phyloP scores from a whole-genome alignment of 1,140 invertebrate species.

The Euura saliciscinereae region DNA sequence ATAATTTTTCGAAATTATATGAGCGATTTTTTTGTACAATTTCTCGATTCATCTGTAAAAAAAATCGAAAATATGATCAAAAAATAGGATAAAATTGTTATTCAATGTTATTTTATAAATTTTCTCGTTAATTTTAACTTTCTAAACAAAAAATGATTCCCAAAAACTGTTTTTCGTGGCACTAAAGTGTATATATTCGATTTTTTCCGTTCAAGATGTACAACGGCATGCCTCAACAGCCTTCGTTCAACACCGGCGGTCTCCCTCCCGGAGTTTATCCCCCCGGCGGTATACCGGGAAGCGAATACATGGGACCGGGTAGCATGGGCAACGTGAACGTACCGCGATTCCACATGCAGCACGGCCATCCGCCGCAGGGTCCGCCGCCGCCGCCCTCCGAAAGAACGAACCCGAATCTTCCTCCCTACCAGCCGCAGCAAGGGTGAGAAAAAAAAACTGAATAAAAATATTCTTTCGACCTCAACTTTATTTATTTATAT shows the following conservation, averaged over 20 bases:
- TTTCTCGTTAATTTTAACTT: too few relatives aligned
- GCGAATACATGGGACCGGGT: constrained; percentile 38
- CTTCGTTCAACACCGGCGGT: constrained; percentile 33
- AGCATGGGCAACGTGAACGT: constrained; percentile 44
- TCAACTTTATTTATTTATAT: not conserved
- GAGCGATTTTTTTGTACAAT: too few relatives aligned
- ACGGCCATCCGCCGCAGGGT: constrained; percentile 36
- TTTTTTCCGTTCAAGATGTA: constrained; percentile 38
- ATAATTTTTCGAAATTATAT: too few relatives aligned
- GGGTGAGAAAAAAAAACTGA: constrained; percentile 34
- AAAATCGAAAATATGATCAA: too few relatives aligned
- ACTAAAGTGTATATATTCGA: too few relatives aligned
- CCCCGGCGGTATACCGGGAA: constrained; percentile 34
- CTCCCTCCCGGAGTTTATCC: constrained; percentile 38
- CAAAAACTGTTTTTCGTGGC: too few relatives aligned
- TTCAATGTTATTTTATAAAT: too few relatives aligned
- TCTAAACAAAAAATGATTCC: too few relatives aligned
- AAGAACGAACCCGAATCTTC: constrained; percentile 33
- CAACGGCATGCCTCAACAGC: constrained; percentile 49
- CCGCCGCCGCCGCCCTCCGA: constrained; percentile 42
- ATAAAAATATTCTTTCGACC: not conserved
- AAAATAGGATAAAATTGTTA: too few relatives aligned
- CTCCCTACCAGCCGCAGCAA: constrained; percentile 46
- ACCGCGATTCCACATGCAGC: constrained; percentile 49
- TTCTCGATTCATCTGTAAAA: too few relatives aligned